A percentile compares a stretch with the other conserved stretches of the same genome.
Evolutionary conservation across 2,113 vertebrate genomes (phyloP).

Genomic region (Cyphomyrus plagiostoma): DNA sequence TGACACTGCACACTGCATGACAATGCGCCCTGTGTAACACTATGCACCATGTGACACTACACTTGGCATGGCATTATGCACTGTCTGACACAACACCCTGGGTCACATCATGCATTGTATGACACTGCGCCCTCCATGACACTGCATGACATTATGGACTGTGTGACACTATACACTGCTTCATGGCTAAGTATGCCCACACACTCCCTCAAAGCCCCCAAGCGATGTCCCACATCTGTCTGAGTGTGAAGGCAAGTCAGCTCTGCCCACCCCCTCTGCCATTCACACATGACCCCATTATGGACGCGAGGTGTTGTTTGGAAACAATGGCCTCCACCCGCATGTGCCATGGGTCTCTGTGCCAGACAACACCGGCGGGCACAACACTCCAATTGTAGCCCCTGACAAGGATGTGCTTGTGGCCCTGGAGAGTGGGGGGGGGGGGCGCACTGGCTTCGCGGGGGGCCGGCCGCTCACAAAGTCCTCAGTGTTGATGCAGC

Average conservation of each 20-base stretch:
- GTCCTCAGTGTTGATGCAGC: constrained; percentile 59
- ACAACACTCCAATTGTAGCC: constrained; percentile 81
- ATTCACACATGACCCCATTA: constrained; percentile 5
- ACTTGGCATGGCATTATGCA: background rate
- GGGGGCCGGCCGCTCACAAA: constrained; percentile 60
- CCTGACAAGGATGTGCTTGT: constrained; percentile 72
- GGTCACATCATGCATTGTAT: background rate
- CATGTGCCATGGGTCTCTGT: constrained; percentile 61
- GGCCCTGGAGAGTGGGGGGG: constrained; percentile 28
- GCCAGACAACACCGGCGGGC: constrained; percentile 63
- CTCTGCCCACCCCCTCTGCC: background rate
- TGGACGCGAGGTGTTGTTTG: background rate
- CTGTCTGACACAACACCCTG: background rate
- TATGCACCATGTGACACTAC: background rate
- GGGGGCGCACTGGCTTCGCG: constrained; percentile 20
- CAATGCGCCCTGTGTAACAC: background rate
- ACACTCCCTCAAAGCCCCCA: background rate
- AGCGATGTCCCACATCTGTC: background rate
- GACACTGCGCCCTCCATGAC: background rate
- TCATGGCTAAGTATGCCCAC: background rate
- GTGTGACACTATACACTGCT: background rate
- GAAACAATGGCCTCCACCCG: constrained; percentile 38
- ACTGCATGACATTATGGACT: background rate
- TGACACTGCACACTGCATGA: background rate
- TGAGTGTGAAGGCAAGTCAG: background rate